These are phyloP conservation scores for Vultur gryphus DNA, from an alignment of 2,797 vertebrate species.

Conservation along the genomic window DNA sequence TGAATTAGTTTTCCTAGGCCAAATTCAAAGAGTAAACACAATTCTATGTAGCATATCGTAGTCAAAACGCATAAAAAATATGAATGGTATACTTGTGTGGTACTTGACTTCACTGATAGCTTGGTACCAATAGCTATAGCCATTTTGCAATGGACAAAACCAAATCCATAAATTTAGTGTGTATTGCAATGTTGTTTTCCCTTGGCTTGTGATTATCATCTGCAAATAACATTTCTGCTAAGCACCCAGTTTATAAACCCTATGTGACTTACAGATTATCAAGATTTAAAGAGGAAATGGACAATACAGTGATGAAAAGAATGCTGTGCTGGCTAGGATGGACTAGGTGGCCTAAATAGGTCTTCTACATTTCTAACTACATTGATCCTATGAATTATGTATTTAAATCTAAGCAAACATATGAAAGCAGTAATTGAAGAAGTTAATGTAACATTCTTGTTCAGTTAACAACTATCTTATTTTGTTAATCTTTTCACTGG, in stretches of 20 bases:
- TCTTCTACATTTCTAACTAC: not conserved
- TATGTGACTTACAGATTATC: not conserved
- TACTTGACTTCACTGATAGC: not conserved
- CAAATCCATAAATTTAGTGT: not conserved
- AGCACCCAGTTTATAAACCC: not conserved
- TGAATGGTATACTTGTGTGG: not conserved
- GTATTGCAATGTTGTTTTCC: not conserved
- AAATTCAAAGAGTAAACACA: not conserved
- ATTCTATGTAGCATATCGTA: not conserved
- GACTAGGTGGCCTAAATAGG: not conserved
- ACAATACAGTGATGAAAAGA: not conserved
- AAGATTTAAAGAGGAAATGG: slow-evolving; percentile 18
- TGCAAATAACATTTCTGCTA: not conserved
- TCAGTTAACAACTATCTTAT: not conserved
- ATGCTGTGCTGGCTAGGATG: not conserved
- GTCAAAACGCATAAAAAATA: not conserved
- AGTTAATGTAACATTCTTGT: not conserved
- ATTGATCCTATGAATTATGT: not conserved
- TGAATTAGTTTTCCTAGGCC: not conserved
- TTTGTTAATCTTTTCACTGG: not conserved
- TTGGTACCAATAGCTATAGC: not conserved
- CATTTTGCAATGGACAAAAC: not conserved
- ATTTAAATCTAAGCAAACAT: not conserved
- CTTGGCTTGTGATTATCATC: not conserved
- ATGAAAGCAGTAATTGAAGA: not conserved